These are phyloP conservation scores for Limosa lapponica DNA, from an alignment of 2,797 vertebrate genomes.

Conservation along the genomic window DNA sequence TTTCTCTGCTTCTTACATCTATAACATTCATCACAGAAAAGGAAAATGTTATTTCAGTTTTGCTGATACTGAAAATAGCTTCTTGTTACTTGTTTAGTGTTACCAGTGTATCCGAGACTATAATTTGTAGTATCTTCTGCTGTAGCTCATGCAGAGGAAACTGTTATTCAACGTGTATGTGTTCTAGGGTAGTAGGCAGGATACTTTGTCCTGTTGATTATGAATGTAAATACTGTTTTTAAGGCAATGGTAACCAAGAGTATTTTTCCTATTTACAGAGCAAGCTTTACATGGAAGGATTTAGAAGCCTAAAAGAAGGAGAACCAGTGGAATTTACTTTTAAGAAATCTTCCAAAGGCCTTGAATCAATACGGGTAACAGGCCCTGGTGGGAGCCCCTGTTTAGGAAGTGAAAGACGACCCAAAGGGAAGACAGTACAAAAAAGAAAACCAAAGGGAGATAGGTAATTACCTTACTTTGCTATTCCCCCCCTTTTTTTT, in stretches of 20 bases:
- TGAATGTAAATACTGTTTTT: slow-evolving; percentile 55
- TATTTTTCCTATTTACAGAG: slow-evolving; percentile 82
- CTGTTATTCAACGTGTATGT: neutral
- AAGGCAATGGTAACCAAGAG: slow-evolving; percentile 63
- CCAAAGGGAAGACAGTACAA: slow-evolving; percentile 87
- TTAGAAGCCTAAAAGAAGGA: slow-evolving; percentile 90
- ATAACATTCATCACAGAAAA: neutral
- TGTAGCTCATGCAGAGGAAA: neutral
- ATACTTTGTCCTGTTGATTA: slow-evolving; percentile 42
- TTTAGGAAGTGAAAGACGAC: slow-evolving; percentile 87
- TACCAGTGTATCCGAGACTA: neutral
- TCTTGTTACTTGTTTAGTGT: neutral
- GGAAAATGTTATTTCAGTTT: slow-evolving; percentile 17
- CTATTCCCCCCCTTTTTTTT: neutral
- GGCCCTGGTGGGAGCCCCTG: slow-evolving; percentile 86
- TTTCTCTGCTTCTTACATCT: neutral
- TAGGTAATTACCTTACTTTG: slow-evolving; percentile 77
- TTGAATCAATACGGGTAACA: slow-evolving; percentile 89
- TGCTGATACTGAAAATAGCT: neutral
- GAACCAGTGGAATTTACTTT: slow-evolving; percentile 89
- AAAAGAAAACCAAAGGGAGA: slow-evolving; percentile 89
- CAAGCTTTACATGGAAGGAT: slow-evolving; percentile 90
- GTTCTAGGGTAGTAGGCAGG: neutral
- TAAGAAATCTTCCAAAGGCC: slow-evolving; percentile 90
- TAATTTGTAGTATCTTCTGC: neutral